Conservation (phyloP, 1,140 invertebrate genomes). For the Megalopta genalis region DNA sequence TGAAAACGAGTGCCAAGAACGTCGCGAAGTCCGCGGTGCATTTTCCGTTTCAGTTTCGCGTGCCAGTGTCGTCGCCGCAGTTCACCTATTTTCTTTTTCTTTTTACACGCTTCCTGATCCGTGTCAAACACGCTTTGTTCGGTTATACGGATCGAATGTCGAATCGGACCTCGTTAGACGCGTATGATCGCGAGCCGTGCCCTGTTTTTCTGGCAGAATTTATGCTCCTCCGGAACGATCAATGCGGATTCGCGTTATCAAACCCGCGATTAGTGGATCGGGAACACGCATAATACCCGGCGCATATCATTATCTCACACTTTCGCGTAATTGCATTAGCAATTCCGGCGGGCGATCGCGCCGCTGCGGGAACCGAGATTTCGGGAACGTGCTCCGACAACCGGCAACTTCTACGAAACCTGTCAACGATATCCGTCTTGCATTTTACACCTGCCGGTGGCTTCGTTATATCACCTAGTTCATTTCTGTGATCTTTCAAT, state of each 20-base stretch:
- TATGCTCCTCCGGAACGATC: not conserved
- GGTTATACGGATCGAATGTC: too few relatives aligned
- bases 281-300: constrained; percentile 2
- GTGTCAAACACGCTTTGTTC: not conserved
- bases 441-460: too few relatives aligned
- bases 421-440: too few relatives aligned
- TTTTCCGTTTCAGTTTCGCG: not conserved
- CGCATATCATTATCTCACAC: constrained; percentile 12
- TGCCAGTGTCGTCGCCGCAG: not conserved
- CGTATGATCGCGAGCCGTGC: not conserved
- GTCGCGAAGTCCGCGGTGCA: too few relatives aligned
- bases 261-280: not conserved
- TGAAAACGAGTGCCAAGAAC: constrained; percentile 25
- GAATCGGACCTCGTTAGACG: too few relatives aligned
- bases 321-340: constrained; percentile 16
- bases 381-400: not conserved
- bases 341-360: not conserved
- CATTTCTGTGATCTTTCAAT: too few relatives aligned
- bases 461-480: too few relatives aligned
- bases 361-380: not conserved
- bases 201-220: not conserved
- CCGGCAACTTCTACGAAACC: not conserved
- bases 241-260: not conserved
- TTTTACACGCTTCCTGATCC: too few relatives aligned
- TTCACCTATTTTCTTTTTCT: too few relatives aligned